Percentiles rank a stretch among this genome's conserved stretches.
Conservation (phyloP, 2,113 vertebrate species). For the Chelonoidis abingdonii region DNA sequence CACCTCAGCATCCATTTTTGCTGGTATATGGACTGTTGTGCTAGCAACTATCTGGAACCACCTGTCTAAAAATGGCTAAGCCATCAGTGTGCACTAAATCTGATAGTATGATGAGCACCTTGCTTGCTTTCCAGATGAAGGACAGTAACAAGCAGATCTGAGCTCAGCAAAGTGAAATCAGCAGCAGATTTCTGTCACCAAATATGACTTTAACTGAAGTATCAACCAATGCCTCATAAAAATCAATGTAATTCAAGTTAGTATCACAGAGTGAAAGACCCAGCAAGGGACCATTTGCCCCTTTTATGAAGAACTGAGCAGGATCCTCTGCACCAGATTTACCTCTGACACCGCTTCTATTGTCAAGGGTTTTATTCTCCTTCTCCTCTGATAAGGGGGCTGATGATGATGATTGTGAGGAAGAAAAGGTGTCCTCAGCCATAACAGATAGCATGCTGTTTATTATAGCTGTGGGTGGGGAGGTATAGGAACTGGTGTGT, state of each 20-base stretch:
- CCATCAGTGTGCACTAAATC: not conserved
- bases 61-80: not conserved
- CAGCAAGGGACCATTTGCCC: not conserved
- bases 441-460: not conserved
- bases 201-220: not conserved
- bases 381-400: not conserved
- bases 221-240: not conserved
- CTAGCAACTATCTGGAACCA: not conserved
- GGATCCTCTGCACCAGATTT: not conserved
- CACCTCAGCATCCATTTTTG: not conserved
- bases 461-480: not conserved
- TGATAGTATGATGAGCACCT: too few relatives aligned
- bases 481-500: not conserved
- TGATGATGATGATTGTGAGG: not conserved
- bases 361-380: not conserved
- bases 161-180: not conserved
- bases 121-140: not conserved
- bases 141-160: not conserved
- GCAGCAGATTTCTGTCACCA: not conserved
- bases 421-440: not conserved
- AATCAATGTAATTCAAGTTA: not conserved
- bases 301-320: not conserved
- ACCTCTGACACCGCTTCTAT: fast-evolving
- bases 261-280: not conserved
- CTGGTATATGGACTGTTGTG: not conserved